A percentile compares a stretch with the other conserved stretches of the same genome.
Evolutionary conservation across 2,888 invertebrate genomes (phyloP).

Genomic region (Blera fallax): DNA sequence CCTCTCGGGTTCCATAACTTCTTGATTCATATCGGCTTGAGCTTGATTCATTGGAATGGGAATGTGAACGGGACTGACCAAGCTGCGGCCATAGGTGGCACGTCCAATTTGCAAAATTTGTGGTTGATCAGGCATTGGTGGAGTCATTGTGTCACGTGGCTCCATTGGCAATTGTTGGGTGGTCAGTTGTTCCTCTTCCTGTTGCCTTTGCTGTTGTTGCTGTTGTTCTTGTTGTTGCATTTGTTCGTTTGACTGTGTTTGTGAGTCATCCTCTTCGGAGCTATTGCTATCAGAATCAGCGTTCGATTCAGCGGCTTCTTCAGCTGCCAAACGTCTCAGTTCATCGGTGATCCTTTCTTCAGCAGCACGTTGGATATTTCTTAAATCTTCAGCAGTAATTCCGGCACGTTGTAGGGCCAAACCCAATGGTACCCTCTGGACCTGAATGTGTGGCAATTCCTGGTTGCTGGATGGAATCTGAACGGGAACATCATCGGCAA

Average conservation of each 20-base stretch:
- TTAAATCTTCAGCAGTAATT: conserved; percentile 81
- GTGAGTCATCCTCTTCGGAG: conserved; percentile 77
- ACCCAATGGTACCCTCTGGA: conserved; percentile 80
- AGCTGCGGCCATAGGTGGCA: conserved; percentile 81
- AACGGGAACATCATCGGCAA: conserved; percentile 80
- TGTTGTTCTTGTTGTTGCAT: conserved; percentile 77
- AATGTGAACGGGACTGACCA: conserved; percentile 82
- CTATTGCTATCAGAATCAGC: conserved; percentile 75
- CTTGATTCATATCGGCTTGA: conserved; percentile 83
- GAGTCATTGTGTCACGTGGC: conserved; percentile 80
- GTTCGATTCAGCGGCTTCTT: conserved; percentile 77
- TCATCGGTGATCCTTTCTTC: conserved; percentile 81
- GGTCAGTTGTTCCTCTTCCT: conserved; percentile 63
- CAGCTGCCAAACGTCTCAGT: conserved; percentile 79
- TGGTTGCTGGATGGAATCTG: conserved; percentile 78
- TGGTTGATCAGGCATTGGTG: conserved; percentile 80
- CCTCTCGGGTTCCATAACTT: conserved; percentile 83
- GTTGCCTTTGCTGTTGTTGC: conserved; percentile 79
- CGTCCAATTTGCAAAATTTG: conserved; percentile 80
- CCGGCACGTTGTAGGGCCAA: conserved; percentile 81
- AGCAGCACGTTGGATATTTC: conserved; percentile 81
- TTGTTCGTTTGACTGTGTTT: conserved; percentile 74
- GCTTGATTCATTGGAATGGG: conserved; percentile 84
- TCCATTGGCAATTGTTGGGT: conserved; percentile 79
- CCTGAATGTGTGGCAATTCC: conserved; percentile 78